Conservation (phyloP, 2,113 vertebrate genomes). For the Eleginops maclovinus region DNA sequence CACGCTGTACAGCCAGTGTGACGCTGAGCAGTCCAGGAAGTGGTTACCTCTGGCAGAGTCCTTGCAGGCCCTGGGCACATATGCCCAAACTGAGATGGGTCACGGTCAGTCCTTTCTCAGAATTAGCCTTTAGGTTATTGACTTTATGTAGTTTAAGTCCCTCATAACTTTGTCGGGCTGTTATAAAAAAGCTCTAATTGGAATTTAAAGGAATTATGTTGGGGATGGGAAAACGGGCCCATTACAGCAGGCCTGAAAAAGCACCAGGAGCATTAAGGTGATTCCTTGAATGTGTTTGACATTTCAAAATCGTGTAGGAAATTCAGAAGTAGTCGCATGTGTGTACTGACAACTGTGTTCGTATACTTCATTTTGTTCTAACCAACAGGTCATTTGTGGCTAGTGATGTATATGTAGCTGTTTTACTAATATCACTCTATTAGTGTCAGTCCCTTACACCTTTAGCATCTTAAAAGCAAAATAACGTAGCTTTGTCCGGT, state of each 20-base stretch:
- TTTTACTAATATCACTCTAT: neutral
- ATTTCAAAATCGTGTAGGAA: conserved; percentile 52
- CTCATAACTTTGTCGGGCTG: neutral
- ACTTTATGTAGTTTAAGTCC: conserved; percentile 6
- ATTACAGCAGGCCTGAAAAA: neutral
- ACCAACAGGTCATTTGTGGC: neutral
- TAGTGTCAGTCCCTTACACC: neutral
- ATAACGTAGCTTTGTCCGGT: neutral
- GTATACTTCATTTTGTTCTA: neutral
- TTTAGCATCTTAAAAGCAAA: neutral
- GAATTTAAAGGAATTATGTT: neutral
- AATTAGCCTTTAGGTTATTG: neutral
- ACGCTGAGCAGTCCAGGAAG: conserved; percentile 88
- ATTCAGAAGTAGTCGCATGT: conserved; percentile 9
- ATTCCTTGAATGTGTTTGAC: conserved; percentile 78
- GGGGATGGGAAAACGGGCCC: neutral
- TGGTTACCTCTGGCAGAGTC: conserved; percentile 87
- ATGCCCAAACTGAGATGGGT: conserved; percentile 96
- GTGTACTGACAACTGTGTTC: neutral
- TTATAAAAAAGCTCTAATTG: neutral
- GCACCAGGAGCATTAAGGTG: neutral
- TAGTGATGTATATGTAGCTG: neutral
- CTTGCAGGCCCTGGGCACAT: conserved; percentile 91
- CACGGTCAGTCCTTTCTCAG: conserved; percentile 91
- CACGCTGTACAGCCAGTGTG: conserved; percentile 88